These are phyloP conservation scores for Drosophila yooni DNA, from an alignment of 2,888 invertebrate genomes.

Conservation along the genomic window DNA sequence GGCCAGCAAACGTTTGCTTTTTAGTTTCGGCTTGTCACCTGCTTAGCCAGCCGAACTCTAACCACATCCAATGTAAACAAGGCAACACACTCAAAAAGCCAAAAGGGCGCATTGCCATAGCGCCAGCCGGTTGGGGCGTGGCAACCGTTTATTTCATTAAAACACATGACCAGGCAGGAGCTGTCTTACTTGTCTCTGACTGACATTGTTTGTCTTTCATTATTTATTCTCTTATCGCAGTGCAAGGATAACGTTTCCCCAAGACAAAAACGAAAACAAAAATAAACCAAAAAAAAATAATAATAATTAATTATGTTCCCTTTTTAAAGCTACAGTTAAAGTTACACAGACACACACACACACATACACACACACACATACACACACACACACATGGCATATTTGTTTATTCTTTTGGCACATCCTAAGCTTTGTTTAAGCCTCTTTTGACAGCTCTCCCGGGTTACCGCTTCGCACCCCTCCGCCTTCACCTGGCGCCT, in stretches of 20 bases:
- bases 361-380: no score
- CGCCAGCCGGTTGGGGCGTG: slow-evolving; percentile 31
- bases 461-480: background rate
- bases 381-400: slow-evolving; percentile 41
- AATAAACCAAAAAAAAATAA: background rate
- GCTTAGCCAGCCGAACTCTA: slow-evolving; percentile 37
- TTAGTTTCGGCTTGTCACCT: slow-evolving; percentile 64
- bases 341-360: slow-evolving; percentile 39
- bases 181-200: slow-evolving; percentile 37
- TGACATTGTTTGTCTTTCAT: slow-evolving; percentile 74
- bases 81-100: slow-evolving; percentile 24
- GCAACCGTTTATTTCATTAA: slow-evolving; percentile 54
- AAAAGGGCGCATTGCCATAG: background rate
- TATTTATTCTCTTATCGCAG: slow-evolving; percentile 71
- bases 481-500: slow-evolving; percentile 41
- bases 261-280: slow-evolving; percentile 22
- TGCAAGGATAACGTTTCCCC: slow-evolving; percentile 32
- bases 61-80: slow-evolving; percentile 41
- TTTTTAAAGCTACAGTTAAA: slow-evolving; percentile 42
- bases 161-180: slow-evolving; percentile 48
- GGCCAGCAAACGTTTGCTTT: slow-evolving; percentile 15
- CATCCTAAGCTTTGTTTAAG: slow-evolving; percentile 25
- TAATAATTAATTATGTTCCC: slow-evolving; percentile 63
- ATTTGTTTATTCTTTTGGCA: slow-evolving; percentile 24
- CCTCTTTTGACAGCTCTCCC: slow-evolving; percentile 42